Percentiles rank a stretch among this genome's conserved stretches.
These are phyloP conservation scores for Lethenteron reissneri DNA, from an alignment of 2,113 vertebrate genomes.

Conservation along the genomic window DNA sequence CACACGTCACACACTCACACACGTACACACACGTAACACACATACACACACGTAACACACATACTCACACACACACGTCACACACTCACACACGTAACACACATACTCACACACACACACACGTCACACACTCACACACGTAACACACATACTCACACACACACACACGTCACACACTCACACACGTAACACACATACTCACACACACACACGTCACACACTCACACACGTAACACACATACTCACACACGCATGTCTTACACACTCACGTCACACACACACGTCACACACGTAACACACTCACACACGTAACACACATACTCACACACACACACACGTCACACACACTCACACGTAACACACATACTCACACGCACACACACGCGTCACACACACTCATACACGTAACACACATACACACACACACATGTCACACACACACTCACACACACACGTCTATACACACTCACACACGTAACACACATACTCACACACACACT, in stretches of 20 bases:
- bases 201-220: background rate
- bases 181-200: background rate
- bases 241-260: background rate
- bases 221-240: background rate
- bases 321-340: background rate
- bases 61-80: background rate
- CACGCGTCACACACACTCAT: background rate
- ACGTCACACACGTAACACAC: background rate
- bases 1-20: background rate
- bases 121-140: background rate
- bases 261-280: background rate
- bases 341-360: background rate
- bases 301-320: conserved; percentile 1
- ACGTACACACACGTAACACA: background rate
- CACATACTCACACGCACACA: background rate
- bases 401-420: background rate
- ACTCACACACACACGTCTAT: background rate
- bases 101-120: background rate
- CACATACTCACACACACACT: conserved; percentile 4
- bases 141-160: background rate
- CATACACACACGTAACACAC: background rate
- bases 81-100: background rate
- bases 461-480: conserved; percentile 1
- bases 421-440: background rate
- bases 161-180: background rate